Conservation (phyloP, 2,888 invertebrate species). For the Aporophyla nigra region DNA sequence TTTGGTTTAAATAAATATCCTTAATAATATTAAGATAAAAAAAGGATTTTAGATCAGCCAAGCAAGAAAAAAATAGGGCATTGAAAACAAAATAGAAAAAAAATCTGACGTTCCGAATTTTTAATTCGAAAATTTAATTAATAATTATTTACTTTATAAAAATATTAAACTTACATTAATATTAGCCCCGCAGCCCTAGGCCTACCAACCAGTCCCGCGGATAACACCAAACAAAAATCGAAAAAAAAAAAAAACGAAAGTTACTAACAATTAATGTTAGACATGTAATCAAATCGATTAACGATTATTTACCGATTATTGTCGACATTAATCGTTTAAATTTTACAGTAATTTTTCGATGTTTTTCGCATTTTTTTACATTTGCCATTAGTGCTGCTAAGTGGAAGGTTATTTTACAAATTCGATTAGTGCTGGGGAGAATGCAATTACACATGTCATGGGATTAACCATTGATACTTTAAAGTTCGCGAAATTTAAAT, state of each 20-base stretch:
- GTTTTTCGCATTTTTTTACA: not conserved
- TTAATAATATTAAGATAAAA: not conserved
- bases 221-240: not conserved
- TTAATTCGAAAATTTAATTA: not conserved
- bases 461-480: not conserved
- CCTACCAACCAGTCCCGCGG: not conserved
- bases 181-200: not conserved
- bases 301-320: not conserved
- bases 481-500: not conserved
- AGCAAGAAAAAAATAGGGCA: not conserved
- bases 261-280: slow-evolving; percentile 15
- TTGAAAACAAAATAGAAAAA: not conserved
- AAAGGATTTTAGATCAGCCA: not conserved
- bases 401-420: slow-evolving; percentile 5
- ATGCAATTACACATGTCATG: not conserved
- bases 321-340: slow-evolving; percentile 16
- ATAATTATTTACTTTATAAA: not conserved
- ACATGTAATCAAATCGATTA: slow-evolving; percentile 30
- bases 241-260: not conserved
- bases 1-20: not conserved
- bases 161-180: slow-evolving; percentile 14
- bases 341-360: slow-evolving; percentile 24
- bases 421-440: slow-evolving; percentile 13
- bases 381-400: slow-evolving; percentile 8
- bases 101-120: not conserved